Base-by-base conservation (phyloP, 1,140 invertebrate genomes). In the Parapsyche elsis region DNA sequence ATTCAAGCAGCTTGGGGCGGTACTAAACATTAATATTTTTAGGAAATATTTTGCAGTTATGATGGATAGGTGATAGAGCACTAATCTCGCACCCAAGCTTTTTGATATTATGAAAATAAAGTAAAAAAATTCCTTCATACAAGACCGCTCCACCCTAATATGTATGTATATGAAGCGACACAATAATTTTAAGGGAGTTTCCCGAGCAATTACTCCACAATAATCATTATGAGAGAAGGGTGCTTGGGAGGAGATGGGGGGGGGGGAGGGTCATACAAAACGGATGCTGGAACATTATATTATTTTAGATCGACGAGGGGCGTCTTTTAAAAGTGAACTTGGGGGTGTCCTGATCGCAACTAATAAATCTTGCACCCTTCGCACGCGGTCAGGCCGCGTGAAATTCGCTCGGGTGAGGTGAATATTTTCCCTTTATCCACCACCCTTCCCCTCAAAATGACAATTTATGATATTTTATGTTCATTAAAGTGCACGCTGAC, bases 251-350 rank as follows among this genome's bases (percentile, higher is more conserved):
- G 7, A 38, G 7, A 7, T 1, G 30, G 30, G 30, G 30, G 7
- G 7, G 7, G 30, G 30, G 30, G 30, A 38, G 30, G 30, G 30
- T 38, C 30, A 38, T 19, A 26, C 19, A 21, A 26, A 71, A 26
- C 70, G 70, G 70, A 71, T 71, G 70, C 70, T 26, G 23, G 26
- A n/a, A 49, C 71, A 74, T 74, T 53, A 71, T 45, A 74, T 74
- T 74, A 74, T 74, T 53, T 57, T 75, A 75, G 14, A 59, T 75
- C 46, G 73, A 19, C 24, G 24, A 23, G 38, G 71, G 71, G 71
- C 16, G 71, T n/a, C 21, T 49, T 74, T 74, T 74, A 30, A 30
- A 38, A 30, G 21, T 16, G 45, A 57, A 74, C 24, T 10, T 1
- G 71, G 44, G 71, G 23, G 16, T 49, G 23, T 57, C 14, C 30